phyloP scores from a whole-genome alignment of 2,113 vertebrate species.

The Romanogobio albipinnatus region DNA sequence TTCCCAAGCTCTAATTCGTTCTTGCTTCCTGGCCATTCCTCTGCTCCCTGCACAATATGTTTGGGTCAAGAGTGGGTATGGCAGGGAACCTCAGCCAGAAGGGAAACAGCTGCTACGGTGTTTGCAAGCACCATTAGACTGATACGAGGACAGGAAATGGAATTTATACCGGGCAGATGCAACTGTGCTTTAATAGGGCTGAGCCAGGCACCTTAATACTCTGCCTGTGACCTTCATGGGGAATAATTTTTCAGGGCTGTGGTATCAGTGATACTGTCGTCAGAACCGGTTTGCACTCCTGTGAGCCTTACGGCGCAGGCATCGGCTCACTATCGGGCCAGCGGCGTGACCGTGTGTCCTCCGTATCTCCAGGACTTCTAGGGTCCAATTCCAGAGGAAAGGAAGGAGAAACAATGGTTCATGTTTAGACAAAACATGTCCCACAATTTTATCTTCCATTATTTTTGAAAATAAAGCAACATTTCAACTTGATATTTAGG shows the following conservation, averaged over 20 bases:
- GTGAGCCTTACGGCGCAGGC: neutral
- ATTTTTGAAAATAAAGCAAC: neutral
- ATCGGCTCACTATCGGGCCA: slow-evolving; percentile 2
- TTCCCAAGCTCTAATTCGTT: slow-evolving; percentile 22
- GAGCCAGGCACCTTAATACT: slow-evolving; percentile 61
- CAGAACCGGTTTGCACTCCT: slow-evolving; percentile 35
- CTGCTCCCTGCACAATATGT: slow-evolving; percentile 39
- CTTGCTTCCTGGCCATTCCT: slow-evolving; percentile 36
- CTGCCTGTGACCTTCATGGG: slow-evolving; percentile 67
- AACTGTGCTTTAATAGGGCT: slow-evolving; percentile 56
- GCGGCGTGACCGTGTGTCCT: neutral
- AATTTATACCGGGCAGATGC: slow-evolving; percentile 62
- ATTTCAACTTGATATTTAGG: neutral
- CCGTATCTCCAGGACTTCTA: slow-evolving; percentile 14
- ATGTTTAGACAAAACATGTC: neutral
- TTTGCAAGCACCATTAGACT: slow-evolving; percentile 65
- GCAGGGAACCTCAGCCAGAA: slow-evolving; percentile 45
- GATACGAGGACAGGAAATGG: slow-evolving; percentile 69
- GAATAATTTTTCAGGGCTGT: slow-evolving; percentile 51
- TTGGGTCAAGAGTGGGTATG: slow-evolving; percentile 41
- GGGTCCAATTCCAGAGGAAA: neutral
- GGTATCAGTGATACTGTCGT: slow-evolving; percentile 38
- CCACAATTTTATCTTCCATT: neutral
- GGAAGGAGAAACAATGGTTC: neutral
- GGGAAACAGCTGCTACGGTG: slow-evolving; percentile 74